phyloP scores from a whole-genome alignment of 1,140 invertebrate species.

The Laodelphax striatellus region DNA sequence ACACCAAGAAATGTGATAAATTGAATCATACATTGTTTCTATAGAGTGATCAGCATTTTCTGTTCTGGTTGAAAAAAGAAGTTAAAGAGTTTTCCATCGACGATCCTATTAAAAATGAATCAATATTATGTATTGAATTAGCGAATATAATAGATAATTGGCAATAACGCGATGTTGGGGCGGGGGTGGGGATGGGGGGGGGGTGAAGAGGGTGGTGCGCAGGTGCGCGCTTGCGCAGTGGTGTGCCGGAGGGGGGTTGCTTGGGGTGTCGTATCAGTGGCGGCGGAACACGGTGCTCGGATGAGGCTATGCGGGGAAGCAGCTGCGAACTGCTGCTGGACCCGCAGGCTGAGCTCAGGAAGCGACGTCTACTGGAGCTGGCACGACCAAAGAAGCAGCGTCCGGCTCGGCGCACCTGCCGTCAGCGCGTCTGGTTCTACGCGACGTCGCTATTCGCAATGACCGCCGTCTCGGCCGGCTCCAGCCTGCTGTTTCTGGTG shows the following conservation, averaged over 20 bases:
- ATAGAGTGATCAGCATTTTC: too few species aligned
- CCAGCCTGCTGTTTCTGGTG: constrained; percentile 72
- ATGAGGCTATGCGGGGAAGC: constrained; percentile 56
- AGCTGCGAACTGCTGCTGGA: constrained; percentile 75
- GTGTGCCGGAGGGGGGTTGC: constrained; percentile 26
- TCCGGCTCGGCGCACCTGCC: constrained; percentile 51
- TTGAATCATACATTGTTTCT: too few species aligned
- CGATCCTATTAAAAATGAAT: too few species aligned
- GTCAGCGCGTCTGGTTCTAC: constrained; percentile 64
- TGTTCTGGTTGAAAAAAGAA: too few species aligned
- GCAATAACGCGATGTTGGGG: constrained; percentile 26
- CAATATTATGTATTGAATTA: too few species aligned
- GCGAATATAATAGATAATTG: too few species aligned
- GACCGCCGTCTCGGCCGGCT: constrained; percentile 64
- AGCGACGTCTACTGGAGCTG: constrained; percentile 55
- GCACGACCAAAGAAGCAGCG: constrained; percentile 33
- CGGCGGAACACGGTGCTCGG: constrained; percentile 23
- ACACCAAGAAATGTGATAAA: too few species aligned
- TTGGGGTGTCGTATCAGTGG: constrained; percentile 16
- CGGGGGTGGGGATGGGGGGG: constrained; percentile 20
- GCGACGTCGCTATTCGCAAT: constrained; percentile 64
- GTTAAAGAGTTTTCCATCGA: too few species aligned
- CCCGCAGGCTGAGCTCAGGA: constrained; percentile 53
- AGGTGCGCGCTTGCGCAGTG: constrained; percentile 33
- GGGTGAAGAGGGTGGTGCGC: constrained; percentile 26